phyloP scores from a whole-genome alignment of 1,140 invertebrate genomes.

The Frieseomelitta varia region DNA sequence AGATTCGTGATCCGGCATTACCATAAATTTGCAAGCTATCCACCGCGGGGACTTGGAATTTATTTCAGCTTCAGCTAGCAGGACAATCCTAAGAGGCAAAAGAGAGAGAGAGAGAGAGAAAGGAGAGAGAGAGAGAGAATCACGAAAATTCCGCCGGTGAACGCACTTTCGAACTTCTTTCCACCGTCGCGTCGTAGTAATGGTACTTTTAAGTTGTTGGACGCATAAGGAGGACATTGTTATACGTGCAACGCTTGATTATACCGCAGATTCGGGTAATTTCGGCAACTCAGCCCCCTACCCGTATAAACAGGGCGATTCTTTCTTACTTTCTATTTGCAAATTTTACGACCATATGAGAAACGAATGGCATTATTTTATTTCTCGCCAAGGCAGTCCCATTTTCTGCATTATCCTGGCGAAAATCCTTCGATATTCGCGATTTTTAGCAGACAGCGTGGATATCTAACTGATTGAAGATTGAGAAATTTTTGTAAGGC shows the following conservation, averaged over 20 bases:
- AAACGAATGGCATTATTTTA: too few species aligned
- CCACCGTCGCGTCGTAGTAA: constrained; percentile 24
- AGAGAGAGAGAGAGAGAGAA: constrained; percentile 43
- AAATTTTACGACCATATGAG: too few species aligned
- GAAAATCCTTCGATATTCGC: too few species aligned
- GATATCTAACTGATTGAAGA: too few species aligned
- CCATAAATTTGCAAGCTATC: constrained; percentile 75
- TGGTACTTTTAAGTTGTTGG: constrained; percentile 52
- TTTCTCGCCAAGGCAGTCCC: too few species aligned
- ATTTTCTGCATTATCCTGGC: too few species aligned
- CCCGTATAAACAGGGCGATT: too few species aligned
- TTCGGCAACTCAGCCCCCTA: background rate
- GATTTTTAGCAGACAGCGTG: too few species aligned
- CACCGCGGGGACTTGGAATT: constrained; percentile 67
- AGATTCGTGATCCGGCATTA: constrained; percentile 75
- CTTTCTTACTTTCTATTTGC: too few species aligned
- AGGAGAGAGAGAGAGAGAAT: constrained; percentile 32
- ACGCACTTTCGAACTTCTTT: constrained; percentile 48
- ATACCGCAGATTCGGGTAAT: background rate
- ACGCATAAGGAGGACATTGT: constrained; percentile 43
- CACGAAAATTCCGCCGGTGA: constrained; percentile 51
- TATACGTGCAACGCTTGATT: background rate
- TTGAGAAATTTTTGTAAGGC: too few species aligned
- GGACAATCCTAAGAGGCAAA: constrained; percentile 41
- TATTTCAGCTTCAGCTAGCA: constrained; percentile 67